Evolutionary conservation across 2,888 invertebrate genomes (phyloP), one percentile per base, ranked within the genome.

Genomic region (Melieria picta): DNA sequence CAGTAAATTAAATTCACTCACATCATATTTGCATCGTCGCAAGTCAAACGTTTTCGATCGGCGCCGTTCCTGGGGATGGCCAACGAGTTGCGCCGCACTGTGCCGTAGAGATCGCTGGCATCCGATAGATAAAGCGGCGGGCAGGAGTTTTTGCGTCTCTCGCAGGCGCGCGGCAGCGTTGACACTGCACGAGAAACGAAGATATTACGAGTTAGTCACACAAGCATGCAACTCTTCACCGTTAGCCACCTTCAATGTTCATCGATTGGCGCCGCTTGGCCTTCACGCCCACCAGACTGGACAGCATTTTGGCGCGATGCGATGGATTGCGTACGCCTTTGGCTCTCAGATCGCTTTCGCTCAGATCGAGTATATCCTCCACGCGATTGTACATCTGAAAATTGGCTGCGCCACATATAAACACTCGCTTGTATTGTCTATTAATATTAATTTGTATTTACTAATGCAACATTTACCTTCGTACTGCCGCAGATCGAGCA

Each of bases 301-400:
- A 89, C 74, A 91, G 89, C 77, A 92, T 90, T 78, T 89, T 88
- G 3, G 91, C 90, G 47, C 92, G 86, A 84, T 92, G 91, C 13
- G 89, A 89, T 4, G 90, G 88, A 79, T 90, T 90, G 75, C 89
- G 89, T 48, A 92, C 88, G 0, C 92, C 92, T 72, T 91, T 83
- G 60, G 89, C 87, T 79, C 89, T 89, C 64, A 92, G 87, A 76
- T 91, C 91, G 4, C 87, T 85, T 81, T 92, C 83, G 45, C 70
- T 79, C 0, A 85, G 77, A 42, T 84, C 82, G 5, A 82, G 77
- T 4, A 84, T 77, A 75, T 84, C 82, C n/a, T 82, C 80, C 5
- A 84, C 80, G 11, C 78, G 75, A 65, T 77, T 79, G 60, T 79
- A 83, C 68, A 78, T 79, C 48, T 79, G 79, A 4, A 84, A 75